A percentile compares a stretch with the other conserved stretches of the same genome.
phyloP scores from a whole-genome alignment of 37 sponge, comb jelly and placozoan genomes.

The Hexactinellida sp. region DNA sequence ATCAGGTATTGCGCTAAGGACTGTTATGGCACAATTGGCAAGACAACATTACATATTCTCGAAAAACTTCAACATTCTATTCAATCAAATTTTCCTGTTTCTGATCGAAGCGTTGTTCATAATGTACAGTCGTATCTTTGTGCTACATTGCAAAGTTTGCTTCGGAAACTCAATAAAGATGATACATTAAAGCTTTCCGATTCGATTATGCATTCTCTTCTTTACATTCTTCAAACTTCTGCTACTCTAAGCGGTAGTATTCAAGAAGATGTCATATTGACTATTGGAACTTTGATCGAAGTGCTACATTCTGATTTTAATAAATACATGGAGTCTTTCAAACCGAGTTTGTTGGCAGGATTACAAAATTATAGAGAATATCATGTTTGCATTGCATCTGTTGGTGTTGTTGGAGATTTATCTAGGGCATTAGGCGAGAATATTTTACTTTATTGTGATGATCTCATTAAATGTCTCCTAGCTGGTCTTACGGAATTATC shows the following conservation, averaged over 20 bases:
- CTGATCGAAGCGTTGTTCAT: constrained; percentile 44
- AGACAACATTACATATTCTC: constrained; percentile 57
- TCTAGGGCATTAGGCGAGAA: constrained; percentile 47
- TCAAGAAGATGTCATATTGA: constrained; percentile 92
- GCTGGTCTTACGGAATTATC: constrained; percentile 46
- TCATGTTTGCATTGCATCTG: constrained; percentile 86
- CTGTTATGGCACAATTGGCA: constrained; percentile 64
- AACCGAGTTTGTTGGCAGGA: constrained; percentile 40
- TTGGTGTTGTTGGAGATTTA: constrained; percentile 92
- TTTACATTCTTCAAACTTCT: constrained; percentile 49
- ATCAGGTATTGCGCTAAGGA: constrained; percentile 35
- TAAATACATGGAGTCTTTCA: constrained; percentile 73
- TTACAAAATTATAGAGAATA: constrained; percentile 55
- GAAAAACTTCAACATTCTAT: constrained; percentile 35
- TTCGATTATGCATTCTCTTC: constrained; percentile 58
- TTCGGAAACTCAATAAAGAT: constrained; percentile 53
- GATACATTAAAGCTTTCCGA: constrained; percentile 57
- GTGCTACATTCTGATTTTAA: constrained; percentile 50
- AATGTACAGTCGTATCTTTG: constrained; percentile 83
- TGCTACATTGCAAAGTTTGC: constrained; percentile 85
- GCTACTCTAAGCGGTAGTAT: constrained; percentile 51
- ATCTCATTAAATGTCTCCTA: constrained; percentile 56
- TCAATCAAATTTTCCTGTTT: constrained; percentile 25
- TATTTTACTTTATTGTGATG: constrained; percentile 36
- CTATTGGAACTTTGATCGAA: constrained; percentile 57